Percentiles rank a stretch among this genome's conserved stretches.
phyloP scores from a whole-genome alignment of 2,888 invertebrate genomes.

The Cerastis leucographa region DNA sequence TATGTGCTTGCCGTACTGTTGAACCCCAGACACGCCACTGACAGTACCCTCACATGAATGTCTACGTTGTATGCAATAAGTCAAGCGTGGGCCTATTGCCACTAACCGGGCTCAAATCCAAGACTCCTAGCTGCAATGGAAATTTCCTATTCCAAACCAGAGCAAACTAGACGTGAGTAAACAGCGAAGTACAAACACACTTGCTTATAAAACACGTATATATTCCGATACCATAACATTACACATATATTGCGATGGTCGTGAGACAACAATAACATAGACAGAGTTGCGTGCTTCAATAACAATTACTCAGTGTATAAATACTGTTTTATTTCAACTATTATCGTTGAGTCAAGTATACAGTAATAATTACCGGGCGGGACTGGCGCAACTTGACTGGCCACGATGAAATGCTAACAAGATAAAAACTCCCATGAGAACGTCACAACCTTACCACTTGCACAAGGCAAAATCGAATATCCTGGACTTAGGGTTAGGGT shows the following conservation, averaged over 20 bases:
- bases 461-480: not conserved
- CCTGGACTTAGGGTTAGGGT: not conserved
- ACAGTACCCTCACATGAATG: not conserved
- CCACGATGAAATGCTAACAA: not conserved
- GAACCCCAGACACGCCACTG: no score
- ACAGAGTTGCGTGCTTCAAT: slow-evolving; percentile 64
- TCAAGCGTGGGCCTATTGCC: not conserved
- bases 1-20: no score
- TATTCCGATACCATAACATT: slow-evolving; percentile 65
- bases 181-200: slow-evolving; percentile 36
- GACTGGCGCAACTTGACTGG: not conserved
- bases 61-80: not conserved
- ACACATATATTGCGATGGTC: slow-evolving; percentile 46
- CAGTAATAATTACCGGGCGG: slow-evolving; percentile 23
- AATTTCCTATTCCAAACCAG: not conserved
- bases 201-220: slow-evolving; percentile 65
- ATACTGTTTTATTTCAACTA: slow-evolving; percentile 56
- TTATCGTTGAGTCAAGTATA: slow-evolving; percentile 36
- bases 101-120: not conserved
- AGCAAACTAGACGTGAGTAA: slow-evolving; percentile 45
- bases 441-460: not conserved
- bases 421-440: not conserved
- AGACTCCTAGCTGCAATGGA: not conserved
- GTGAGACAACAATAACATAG: slow-evolving; percentile 63
- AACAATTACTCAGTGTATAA: slow-evolving; percentile 68